Evolutionary conservation across 2,113 vertebrate genomes (phyloP).

Genomic region (Lethenteron camtschaticum): DNA sequence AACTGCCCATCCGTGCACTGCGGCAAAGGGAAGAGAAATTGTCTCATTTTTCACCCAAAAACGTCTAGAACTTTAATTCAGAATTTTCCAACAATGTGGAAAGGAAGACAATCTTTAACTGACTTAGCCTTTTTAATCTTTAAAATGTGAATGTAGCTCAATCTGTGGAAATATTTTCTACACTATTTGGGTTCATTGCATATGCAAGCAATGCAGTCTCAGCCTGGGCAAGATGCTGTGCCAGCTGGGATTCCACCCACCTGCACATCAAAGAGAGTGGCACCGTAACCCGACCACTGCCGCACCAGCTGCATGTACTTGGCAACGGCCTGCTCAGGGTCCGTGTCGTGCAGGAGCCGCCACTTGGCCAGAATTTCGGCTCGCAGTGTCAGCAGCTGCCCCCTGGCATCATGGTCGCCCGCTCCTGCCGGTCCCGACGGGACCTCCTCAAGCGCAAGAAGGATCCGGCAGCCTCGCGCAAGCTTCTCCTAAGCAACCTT

Average conservation of each 20-base stretch:
- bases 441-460: constrained; percentile 32
- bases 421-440: constrained; percentile 37
- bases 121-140: neutral
- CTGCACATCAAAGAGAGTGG: constrained; percentile 66
- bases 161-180: neutral
- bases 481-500: constrained; percentile 34
- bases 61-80: constrained; percentile 3
- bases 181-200: neutral
- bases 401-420: constrained; percentile 29
- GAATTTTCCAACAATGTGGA: constrained; percentile 14
- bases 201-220: neutral
- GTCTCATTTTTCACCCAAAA: neutral
- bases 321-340: constrained; percentile 51
- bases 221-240: neutral
- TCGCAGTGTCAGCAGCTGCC: constrained; percentile 37
- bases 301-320: constrained; percentile 55
- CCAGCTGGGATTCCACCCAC: constrained; percentile 29
- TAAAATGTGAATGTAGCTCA: too few species aligned
- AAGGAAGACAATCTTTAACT: neutral
- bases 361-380: constrained; percentile 52
- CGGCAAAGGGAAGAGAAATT: neutral
- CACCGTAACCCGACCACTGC: constrained; percentile 72
- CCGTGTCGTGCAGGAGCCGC: constrained; percentile 56
- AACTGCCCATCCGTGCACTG: constrained; percentile 41
- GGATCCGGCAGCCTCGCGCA: constrained; percentile 34